phyloP scores from a whole-genome alignment of 2,797 vertebrate species.

The Poecilia wingei region DNA sequence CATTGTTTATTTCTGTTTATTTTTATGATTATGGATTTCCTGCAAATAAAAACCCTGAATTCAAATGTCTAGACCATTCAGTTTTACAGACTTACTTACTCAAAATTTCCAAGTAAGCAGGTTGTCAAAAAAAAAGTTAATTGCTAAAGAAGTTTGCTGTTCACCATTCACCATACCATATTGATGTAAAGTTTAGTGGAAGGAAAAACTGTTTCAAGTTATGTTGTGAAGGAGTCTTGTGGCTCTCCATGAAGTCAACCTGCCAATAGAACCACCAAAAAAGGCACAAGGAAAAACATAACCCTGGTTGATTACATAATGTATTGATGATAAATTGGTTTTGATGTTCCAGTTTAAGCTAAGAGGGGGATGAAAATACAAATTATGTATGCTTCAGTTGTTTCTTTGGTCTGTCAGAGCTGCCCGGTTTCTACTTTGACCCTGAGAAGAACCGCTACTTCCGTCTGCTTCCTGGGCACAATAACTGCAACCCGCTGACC shows the following conservation, averaged over 20 bases:
- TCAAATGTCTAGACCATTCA: not conserved
- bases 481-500: slow-evolving; percentile 97
- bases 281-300: not conserved
- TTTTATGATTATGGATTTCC: not conserved
- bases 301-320: not conserved
- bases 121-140: not conserved
- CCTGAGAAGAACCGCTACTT: slow-evolving; percentile 96
- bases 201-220: not conserved
- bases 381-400: not conserved
- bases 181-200: not conserved
- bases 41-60: not conserved
- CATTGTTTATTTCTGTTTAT: not conserved
- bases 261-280: not conserved
- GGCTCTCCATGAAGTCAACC: not conserved
- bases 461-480: slow-evolving; percentile 93
- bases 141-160: not conserved
- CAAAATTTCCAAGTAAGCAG: not conserved
- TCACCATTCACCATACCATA: not conserved
- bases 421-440: slow-evolving; percentile 97
- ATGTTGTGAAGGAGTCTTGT: not conserved
- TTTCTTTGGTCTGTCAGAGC: slow-evolving; percentile 74
- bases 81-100: not conserved
- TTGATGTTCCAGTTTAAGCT: not conserved
- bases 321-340: not conserved
- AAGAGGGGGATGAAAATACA: not conserved